Evolutionary conservation across 1,140 invertebrate species (phyloP), one percentile per base, ranked within the genome.

Genomic region (Sarcophaga peregrina): DNA sequence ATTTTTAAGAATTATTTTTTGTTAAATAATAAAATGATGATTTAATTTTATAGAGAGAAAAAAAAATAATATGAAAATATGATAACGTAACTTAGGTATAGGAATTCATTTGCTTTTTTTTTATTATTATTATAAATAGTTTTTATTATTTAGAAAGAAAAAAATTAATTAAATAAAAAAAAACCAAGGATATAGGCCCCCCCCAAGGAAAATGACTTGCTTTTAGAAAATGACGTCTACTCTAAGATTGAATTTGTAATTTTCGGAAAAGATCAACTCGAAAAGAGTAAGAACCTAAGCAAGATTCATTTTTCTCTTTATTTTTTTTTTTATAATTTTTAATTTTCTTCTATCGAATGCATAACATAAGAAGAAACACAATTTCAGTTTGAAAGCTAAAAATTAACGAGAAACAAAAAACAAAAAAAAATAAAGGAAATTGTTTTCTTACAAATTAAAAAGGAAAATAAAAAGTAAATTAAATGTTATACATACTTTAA

Each of bases 401-500:
- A 13, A 58, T 58, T 13, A 58, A 54, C 4, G 15, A 58, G n/a
- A 58, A 58, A 1, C 5, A 58, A 11, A 50, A 50, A 8, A 8
- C 7, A 52, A 52, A 13, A 13, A 52, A 10, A 13, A 52, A 52
- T 52, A 52, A 52, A 13, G 5, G 50, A 37, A 37, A 37, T 37
- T 37, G 25, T 37, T 37, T n/a, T 37, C 25, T 37, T 37, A 37
- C 25, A 37, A 37, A 37, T 37, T 37, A 37, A 37, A 52, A 78
- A 75, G 8, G 9, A 78, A 72, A 72, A 48, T 48, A 75, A 17
- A 7, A 73, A 73, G 13, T 46, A 74, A 78, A 78, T 78, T 78
- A 78, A 25, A 78, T 78, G 46, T 78, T 20, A 78, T 78, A 72
- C 20, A 72, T 72, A 47, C 75, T 78, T 78, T 78, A 78, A 50